Evolutionary conservation across 2,113 vertebrate species (phyloP).

Genomic region (Antigone vipio): DNA sequence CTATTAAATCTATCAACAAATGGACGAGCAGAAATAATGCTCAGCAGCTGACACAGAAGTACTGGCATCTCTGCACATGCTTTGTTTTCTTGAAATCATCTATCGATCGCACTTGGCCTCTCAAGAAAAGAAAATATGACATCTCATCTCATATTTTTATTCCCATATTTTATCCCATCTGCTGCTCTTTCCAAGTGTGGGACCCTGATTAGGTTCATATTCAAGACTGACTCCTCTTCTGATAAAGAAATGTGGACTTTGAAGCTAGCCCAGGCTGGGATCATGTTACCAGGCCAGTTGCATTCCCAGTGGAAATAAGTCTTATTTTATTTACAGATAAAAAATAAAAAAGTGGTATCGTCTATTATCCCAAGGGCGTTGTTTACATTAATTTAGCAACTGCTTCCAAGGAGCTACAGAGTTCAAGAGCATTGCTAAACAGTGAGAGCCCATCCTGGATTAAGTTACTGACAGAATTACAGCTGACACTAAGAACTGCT

Average conservation of each 20-base stretch:
- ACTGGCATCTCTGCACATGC: neutral
- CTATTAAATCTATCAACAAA: neutral
- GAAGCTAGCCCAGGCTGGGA: neutral
- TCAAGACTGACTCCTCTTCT: neutral
- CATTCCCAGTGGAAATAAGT: slow-evolving; percentile 39
- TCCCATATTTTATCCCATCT: neutral
- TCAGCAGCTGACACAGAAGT: neutral
- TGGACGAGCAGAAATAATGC: neutral
- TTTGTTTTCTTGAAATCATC: neutral
- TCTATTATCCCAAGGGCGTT: slow-evolving; percentile 73
- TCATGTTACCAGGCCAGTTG: slow-evolving; percentile 3
- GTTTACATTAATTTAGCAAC: slow-evolving; percentile 77
- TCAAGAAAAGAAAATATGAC: neutral
- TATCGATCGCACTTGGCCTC: neutral
- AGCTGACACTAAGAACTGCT: slow-evolving; percentile 88
- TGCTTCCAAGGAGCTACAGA: slow-evolving; percentile 73
- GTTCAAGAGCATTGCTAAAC: slow-evolving; percentile 65
- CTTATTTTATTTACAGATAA: slow-evolving; percentile 77
- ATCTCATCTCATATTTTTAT: neutral
- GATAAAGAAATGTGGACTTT: slow-evolving; percentile 14
- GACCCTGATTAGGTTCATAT: neutral
- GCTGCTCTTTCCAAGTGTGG: neutral
- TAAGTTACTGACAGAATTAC: slow-evolving; percentile 88
- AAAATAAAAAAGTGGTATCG: slow-evolving; percentile 68
- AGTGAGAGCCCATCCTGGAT: slow-evolving; percentile 77